These are phyloP conservation scores for Pionites leucogaster DNA, from an alignment of 2,113 vertebrate species.

Conservation along the genomic window DNA sequence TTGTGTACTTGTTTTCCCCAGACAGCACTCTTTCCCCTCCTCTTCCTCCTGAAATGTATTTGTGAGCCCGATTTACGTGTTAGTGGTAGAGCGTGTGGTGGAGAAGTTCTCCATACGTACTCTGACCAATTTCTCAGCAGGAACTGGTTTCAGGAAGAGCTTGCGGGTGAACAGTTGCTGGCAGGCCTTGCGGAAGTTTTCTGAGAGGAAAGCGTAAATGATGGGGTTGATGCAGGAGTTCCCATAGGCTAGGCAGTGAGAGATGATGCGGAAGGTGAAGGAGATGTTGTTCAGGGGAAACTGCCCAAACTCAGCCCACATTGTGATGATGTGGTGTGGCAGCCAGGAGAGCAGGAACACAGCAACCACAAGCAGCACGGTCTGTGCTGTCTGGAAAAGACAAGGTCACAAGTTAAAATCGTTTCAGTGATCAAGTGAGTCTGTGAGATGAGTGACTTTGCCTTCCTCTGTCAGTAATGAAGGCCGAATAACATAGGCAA, in stretches of 20 bases:
- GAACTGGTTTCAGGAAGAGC: not conserved
- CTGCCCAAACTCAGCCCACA: constrained; percentile 84
- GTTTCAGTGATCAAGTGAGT: accelerated
- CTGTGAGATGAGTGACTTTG: not conserved
- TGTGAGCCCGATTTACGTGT: not conserved
- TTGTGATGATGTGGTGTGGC: constrained; percentile 84
- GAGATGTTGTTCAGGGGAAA: constrained; percentile 80
- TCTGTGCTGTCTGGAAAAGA: constrained; percentile 80
- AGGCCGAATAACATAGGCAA: not conserved
- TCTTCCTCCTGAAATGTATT: not conserved
- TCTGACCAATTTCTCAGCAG: constrained; percentile 63
- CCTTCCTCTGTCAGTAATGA: not conserved
- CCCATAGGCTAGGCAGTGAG: constrained; percentile 83
- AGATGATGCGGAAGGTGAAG: constrained; percentile 81
- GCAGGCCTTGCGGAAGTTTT: constrained; percentile 84
- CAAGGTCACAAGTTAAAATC: not conserved
- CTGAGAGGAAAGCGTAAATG: constrained; percentile 84
- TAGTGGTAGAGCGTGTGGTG: constrained; percentile 76
- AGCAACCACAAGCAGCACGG: constrained; percentile 75
- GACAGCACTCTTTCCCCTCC: not conserved
- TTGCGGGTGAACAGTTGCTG: constrained; percentile 72
- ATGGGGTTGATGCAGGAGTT: constrained; percentile 86
- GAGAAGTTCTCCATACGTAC: constrained; percentile 82
- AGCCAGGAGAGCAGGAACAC: constrained; percentile 85
- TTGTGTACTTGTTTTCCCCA: not conserved